Evolutionary conservation across 2,888 invertebrate species (phyloP).

Genomic region (Amphiduros pacificus): DNA sequence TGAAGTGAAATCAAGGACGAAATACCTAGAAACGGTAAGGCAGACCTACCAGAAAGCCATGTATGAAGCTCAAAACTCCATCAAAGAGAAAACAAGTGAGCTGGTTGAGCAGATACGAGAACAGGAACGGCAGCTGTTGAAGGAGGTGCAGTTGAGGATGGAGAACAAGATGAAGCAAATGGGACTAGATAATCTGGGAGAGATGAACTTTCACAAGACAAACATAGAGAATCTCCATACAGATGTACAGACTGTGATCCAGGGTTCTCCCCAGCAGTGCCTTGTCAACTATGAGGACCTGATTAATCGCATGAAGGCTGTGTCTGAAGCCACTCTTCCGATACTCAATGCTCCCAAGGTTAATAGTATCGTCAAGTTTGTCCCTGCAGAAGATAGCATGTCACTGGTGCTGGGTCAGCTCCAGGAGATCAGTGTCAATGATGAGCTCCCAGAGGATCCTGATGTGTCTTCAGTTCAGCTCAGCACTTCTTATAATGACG

Average conservation of each 20-base stretch:
- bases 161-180: conserved; percentile 23
- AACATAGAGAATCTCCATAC: conserved; percentile 23
- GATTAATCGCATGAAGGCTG: conserved; percentile 11
- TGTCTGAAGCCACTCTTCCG: conserved; percentile 17
- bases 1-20: conserved; percentile 25
- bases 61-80: conserved; percentile 24
- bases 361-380: conserved; percentile 20
- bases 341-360: conserved; percentile 3
- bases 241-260: conserved; percentile 24
- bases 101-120: conserved; percentile 22
- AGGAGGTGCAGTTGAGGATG: conserved; percentile 23
- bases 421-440: conserved; percentile 23
- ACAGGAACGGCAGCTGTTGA: conserved; percentile 24
- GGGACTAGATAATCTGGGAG: conserved; percentile 27
- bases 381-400: conserved; percentile 17
- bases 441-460: conserved; percentile 2
- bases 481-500: background rate
- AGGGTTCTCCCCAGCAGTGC: conserved; percentile 28
- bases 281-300: conserved; percentile 28
- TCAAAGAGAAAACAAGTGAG: conserved; percentile 22
- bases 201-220: conserved; percentile 25
- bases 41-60: conserved; percentile 28
- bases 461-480: background rate
- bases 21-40: conserved; percentile 29
- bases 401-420: conserved; percentile 23